Base-by-base conservation (phyloP, 1,140 invertebrate species). In the Onthophagus taurus region DNA sequence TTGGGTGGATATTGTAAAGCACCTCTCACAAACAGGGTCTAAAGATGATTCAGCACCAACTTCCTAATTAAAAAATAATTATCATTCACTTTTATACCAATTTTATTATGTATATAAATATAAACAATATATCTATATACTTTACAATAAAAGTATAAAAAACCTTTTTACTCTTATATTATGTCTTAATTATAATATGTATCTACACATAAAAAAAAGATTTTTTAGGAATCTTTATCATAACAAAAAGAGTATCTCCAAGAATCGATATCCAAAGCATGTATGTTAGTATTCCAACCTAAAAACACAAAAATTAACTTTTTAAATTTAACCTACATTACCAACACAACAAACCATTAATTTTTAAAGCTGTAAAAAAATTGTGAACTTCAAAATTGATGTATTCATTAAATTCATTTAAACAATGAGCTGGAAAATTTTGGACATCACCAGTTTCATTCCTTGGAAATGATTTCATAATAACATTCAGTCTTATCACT, bases 1-100 rank as follows among this genome's bases (percentile, higher is more conserved):
- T 67, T 97, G 93, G 92, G 81, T 96, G 3, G 92, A 96, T 63
- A 80, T 96, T 47, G 80, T 96, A 18, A 92, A 91, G 68, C 93
- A 97, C 70, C 74, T 97, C 24, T 89, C 86, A n/a, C 91, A 96
- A 63, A 83, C 80, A 45, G 82, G 83, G 33, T 63, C 63, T 19
- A 71, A 73, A 56, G 66, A 69, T 36, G 67, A 70, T 50, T 53
- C 47, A 31, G 43, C 55, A 42, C 56, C 53, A 31, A 58, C 61
- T 49, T 60, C 65, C 11, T 41, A 41, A 29, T 41, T 23, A 23
- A 37, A 41, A 41, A 13, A 16, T 12, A 17, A 33, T 12, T n/a
- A 26, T 26, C 24, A 26, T 37, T 37, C 24, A 21, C 20, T 37
- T 21, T 37, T 12, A 37, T 9, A 36, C 17, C 7, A 19, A 36